Percentiles rank a stretch among this genome's conserved stretches.
These are phyloP conservation scores for Emydoidea blandingii DNA, from an alignment of 2,797 vertebrate species.

Conservation along the genomic window DNA sequence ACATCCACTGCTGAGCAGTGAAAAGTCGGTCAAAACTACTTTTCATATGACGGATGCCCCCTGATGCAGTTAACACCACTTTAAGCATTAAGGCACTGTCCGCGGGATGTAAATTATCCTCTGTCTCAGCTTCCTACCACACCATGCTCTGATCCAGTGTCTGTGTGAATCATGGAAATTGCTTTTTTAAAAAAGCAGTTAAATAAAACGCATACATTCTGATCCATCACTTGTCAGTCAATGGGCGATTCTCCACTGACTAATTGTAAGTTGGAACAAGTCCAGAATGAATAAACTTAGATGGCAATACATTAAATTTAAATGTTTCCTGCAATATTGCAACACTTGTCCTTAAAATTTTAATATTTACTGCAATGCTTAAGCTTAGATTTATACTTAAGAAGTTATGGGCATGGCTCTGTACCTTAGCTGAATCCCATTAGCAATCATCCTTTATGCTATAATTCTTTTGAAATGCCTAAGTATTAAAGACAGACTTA, in stretches of 20 bases:
- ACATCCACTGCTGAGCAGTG: neutral
- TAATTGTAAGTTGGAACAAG: rapidly evolving
- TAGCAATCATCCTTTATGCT: neutral
- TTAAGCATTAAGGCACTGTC: neutral
- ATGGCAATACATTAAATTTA: neutral
- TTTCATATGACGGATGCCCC: neutral
- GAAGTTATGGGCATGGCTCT: neutral
- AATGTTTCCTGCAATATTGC: neutral
- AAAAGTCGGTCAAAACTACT: neutral
- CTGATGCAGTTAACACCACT: neutral
- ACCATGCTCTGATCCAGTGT: neutral
- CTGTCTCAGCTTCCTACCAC: neutral
- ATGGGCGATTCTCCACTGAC: neutral
- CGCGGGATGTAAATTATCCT: neutral
- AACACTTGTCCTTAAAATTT: neutral
- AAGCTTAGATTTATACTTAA: neutral
- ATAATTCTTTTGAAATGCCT: neutral
- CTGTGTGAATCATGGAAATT: neutral
- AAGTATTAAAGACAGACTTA: neutral
- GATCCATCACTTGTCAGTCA: neutral
- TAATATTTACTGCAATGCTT: neutral
- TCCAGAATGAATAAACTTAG: neutral
- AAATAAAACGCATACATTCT: neutral
- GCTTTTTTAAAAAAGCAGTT: neutral
- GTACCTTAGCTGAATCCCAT: rapidly evolving